phyloP scores from a whole-genome alignment of 35 echinoderm and acorn worm species.

The Heliocidaris erythrogramma region DNA sequence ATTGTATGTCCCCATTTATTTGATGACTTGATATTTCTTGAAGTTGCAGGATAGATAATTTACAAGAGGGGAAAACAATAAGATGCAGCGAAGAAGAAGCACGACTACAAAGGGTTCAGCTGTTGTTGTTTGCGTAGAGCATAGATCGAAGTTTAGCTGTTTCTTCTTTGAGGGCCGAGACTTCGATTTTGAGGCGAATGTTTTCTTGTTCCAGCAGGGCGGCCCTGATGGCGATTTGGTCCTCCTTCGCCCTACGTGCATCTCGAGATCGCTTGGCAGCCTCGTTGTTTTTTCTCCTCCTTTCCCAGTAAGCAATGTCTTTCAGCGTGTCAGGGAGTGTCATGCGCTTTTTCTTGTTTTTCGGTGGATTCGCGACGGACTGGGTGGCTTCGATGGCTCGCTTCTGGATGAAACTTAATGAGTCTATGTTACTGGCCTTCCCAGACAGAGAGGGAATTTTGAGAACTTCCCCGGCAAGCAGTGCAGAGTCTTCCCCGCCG shows the following conservation, averaged over 20 bases:
- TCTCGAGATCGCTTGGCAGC: conserved; percentile 91
- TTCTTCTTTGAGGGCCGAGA: conserved; percentile 88
- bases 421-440: conserved; percentile 25
- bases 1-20: too few relatives aligned
- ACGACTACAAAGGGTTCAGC: neutral
- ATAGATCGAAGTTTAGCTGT: conserved; percentile 60
- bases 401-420: conserved; percentile 49
- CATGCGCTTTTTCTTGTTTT: conserved; percentile 58
- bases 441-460: conserved; percentile 41
- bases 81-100: conserved; percentile 20
- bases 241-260: conserved; percentile 88
- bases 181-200: conserved; percentile 84
- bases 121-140: conserved; percentile 64
- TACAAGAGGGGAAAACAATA: neutral
- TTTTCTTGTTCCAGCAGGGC: conserved; percentile 97
- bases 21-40: too few relatives aligned
- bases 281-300: conserved; percentile 95
- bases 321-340: conserved; percentile 71
- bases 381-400: conserved; percentile 21
- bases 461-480: conserved; percentile 46
- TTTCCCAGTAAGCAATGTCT: conserved; percentile 86
- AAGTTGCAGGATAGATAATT: neutral
- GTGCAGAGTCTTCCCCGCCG: neutral
- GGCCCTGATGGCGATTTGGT: conserved; percentile 94
- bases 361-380: conserved; percentile 30